Evolutionary conservation across 2,113 vertebrate species (phyloP).

Genomic region (Alexandromys fortis): DNA sequence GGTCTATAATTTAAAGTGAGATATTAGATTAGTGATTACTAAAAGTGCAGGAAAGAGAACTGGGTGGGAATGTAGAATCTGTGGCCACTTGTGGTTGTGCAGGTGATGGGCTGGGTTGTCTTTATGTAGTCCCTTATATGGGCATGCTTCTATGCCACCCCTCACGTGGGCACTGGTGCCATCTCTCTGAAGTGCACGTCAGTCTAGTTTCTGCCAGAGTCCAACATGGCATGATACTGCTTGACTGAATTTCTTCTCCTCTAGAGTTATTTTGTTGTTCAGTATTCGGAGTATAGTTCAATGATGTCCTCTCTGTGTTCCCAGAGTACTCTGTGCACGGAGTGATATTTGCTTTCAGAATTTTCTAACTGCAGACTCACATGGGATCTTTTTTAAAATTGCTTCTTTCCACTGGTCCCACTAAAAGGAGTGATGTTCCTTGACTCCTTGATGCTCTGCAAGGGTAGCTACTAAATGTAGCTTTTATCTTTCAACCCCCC

Average conservation of each 20-base stretch:
- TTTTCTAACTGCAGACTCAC: neutral
- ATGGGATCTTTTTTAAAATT: neutral
- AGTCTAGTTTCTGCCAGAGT: neutral
- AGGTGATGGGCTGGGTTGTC: too few relatives aligned
- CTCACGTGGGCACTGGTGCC: neutral
- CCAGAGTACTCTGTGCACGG: neutral
- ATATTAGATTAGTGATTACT: neutral
- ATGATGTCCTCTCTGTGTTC: neutral
- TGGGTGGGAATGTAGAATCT: neutral
- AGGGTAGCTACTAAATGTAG: neutral
- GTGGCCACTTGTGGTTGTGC: too few relatives aligned
- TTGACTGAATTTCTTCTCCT: neutral
- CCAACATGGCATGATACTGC: neutral
- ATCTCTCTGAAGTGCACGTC: neutral
- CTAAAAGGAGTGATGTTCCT: neutral
- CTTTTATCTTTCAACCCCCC: neutral
- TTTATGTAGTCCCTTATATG: neutral
- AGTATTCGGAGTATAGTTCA: neutral
- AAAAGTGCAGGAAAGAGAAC: neutral
- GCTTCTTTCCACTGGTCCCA: neutral
- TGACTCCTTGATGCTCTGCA: neutral
- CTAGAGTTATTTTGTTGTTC: neutral
- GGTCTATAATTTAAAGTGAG: neutral
- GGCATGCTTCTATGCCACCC: neutral
- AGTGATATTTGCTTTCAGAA: neutral